Conservation (phyloP, 2,797 vertebrate genomes). For the Enteromius mattozi region DNA sequence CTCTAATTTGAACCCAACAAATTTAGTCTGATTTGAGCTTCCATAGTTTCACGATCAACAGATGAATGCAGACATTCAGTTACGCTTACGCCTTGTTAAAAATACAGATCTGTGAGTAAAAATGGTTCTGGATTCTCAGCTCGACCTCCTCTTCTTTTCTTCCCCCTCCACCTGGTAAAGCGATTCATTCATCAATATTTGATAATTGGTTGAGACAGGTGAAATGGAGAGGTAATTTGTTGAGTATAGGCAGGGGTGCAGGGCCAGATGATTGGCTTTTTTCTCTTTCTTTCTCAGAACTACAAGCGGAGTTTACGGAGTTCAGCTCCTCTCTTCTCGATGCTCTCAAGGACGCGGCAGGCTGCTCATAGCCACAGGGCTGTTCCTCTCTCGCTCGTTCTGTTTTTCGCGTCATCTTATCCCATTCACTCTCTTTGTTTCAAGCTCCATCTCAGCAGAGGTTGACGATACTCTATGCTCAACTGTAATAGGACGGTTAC, state of each 20-base stretch:
- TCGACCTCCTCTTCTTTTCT: constrained; percentile 33
- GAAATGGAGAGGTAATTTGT: constrained; percentile 83
- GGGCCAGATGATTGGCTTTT: constrained; percentile 71
- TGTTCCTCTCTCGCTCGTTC: constrained; percentile 10
- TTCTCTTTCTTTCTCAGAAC: constrained; percentile 12
- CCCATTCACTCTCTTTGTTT: constrained; percentile 23
- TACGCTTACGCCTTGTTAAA: not conserved
- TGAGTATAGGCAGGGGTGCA: constrained; percentile 71
- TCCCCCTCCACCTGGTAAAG: constrained; percentile 70
- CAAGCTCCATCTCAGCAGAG: not conserved
- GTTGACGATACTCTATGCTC: constrained; percentile 19
- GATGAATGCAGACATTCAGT: not conserved
- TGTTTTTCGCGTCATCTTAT: not conserved
- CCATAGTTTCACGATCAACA: not conserved
- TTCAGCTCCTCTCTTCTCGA: constrained; percentile 25
- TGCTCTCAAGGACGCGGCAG: constrained; percentile 38
- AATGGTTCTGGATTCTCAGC: constrained; percentile 46
- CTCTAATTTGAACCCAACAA: not conserved
- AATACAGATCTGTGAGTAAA: not conserved
- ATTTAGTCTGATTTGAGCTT: not conserved
- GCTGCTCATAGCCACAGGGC: constrained; percentile 50
- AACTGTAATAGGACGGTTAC: constrained; percentile 28
- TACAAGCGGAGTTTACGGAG: constrained; percentile 32
- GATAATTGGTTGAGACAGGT: constrained; percentile 82
- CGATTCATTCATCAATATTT: constrained; percentile 85